A percentile compares a stretch with the other conserved stretches of the same genome.
Evolutionary conservation across 2,113 vertebrate species (phyloP).

Genomic region (Elaphurus davidianus): DNA sequence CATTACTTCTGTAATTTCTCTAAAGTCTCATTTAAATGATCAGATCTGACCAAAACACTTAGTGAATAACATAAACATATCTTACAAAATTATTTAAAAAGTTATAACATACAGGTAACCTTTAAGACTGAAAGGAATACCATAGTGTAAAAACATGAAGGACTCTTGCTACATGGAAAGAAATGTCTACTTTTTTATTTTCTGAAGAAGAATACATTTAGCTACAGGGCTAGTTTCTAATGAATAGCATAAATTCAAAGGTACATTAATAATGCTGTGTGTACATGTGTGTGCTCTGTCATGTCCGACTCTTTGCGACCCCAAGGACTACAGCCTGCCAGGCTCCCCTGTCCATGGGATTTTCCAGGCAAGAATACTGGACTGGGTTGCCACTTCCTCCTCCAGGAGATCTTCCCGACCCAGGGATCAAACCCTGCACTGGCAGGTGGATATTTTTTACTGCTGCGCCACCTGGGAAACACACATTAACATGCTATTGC

Average conservation of each 20-base stretch:
- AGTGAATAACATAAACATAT: background rate
- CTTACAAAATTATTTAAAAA: background rate
- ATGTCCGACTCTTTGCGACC: background rate
- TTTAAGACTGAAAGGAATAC: background rate
- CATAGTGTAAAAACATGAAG: background rate
- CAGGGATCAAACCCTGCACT: background rate
- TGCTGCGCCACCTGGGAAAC: background rate
- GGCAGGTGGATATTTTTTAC: accelerated
- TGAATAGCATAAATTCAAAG: background rate
- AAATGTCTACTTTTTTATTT: background rate
- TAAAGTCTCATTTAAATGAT: background rate
- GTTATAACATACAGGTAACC: background rate
- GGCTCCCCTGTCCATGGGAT: background rate
- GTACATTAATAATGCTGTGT: background rate
- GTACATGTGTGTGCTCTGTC: background rate
- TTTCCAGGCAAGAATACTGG: background rate
- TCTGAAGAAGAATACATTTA: background rate
- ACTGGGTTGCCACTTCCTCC: background rate
- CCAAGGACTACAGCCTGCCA: background rate
- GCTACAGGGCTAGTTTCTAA: background rate
- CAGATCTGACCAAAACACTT: conserved; percentile 17
- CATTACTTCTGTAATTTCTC: background rate
- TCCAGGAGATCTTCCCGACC: background rate
- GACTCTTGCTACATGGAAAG: background rate
- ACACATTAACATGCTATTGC: background rate